Evolutionary conservation across 1,140 invertebrate genomes (phyloP).

Genomic region (Platyura marginata): DNA sequence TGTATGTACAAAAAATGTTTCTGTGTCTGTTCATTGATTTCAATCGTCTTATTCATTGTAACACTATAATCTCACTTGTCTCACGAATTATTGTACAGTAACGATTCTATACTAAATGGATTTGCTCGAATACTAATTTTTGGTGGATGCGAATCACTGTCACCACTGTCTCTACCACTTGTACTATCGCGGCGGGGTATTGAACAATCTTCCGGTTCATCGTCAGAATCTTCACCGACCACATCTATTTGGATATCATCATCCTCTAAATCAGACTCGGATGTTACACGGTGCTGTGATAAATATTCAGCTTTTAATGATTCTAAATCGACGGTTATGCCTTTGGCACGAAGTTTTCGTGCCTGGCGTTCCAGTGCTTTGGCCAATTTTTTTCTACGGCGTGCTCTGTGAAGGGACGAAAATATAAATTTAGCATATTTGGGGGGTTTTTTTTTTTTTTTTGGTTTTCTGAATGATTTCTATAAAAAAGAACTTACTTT

Average conservation of each 20-base stretch:
- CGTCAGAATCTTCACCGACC: constrained; percentile 44
- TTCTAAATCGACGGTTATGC: constrained; percentile 71
- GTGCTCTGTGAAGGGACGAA: constrained; percentile 39
- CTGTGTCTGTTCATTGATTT: too few relatives aligned
- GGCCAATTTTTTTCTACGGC: constrained; percentile 74
- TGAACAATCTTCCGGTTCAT: constrained; percentile 34
- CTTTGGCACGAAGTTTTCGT: constrained; percentile 73
- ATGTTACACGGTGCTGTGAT: constrained; percentile 41
- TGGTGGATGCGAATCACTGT: constrained; percentile 11
- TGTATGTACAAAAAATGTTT: too few relatives aligned
- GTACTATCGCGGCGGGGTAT: constrained; percentile 12
- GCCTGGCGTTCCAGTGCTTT: constrained; percentile 87
- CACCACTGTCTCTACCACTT: constrained; percentile 7
- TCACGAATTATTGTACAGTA: constrained; percentile 52
- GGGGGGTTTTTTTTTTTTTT: too few relatives aligned
- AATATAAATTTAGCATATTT: too few relatives aligned
- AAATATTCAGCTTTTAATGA: constrained; percentile 68
- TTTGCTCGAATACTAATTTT: constrained; percentile 41
- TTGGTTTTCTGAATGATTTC: too few relatives aligned
- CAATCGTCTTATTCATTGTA: not conserved
- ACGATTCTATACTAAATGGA: constrained; percentile 71
- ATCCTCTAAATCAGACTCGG: constrained; percentile 48
- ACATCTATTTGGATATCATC: constrained; percentile 53
- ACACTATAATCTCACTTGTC: too few relatives aligned
- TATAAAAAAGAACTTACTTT: constrained; percentile 30